Evolutionary conservation across 2,797 vertebrate genomes (phyloP), one percentile per base, ranked within the genome.

Genomic region (Spinus olivaceus): DNA sequence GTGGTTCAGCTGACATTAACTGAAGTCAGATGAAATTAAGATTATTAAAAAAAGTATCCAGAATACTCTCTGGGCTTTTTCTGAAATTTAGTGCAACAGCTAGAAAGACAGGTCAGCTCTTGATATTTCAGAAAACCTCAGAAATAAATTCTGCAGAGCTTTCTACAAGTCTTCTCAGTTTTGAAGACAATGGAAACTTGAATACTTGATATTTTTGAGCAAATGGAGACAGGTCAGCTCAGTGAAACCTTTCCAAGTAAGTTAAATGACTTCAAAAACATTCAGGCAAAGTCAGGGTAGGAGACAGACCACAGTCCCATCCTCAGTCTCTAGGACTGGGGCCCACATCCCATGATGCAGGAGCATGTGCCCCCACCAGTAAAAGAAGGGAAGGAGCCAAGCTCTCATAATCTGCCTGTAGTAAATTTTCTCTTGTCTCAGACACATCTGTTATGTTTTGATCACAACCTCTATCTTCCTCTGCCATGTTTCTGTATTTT

Each of bases 271-370:
- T 90, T 71, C 63, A 56, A 64, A 70, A 83, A 25, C 19, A 41
- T 14, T n/a, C 33, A 66, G 57, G 28, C 32, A 72, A 73, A 50
- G 25, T 12, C 51, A 85, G 28, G 20, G 19, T 14, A 77, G 56
- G 44, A 70, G 49, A 49, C 5, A 53, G 64, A 82, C 16, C 21
- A 47, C 1, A 6, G 44, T 10, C 19, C 10, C 66, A 63, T 32
- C 35, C 28, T 35, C 56, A 33, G 44, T 12, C 53, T 56, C 0
- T 5, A 32, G 33, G 10, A 5, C 0, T 47, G n/a, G 25, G 19
- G 19, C 30, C 22, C 24, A 37, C 25, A 39, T 11, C 39, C 18
- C 15, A 8, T 2, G 4, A 10, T 2, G 3, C 2, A 4, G 71
- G 32, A 87, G 8, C 30, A 33, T 5, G 12, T 60, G 0, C 2